These are phyloP conservation scores for Phataginus tricuspis DNA, from an alignment of 2,797 vertebrate genomes.

Conservation along the genomic window DNA sequence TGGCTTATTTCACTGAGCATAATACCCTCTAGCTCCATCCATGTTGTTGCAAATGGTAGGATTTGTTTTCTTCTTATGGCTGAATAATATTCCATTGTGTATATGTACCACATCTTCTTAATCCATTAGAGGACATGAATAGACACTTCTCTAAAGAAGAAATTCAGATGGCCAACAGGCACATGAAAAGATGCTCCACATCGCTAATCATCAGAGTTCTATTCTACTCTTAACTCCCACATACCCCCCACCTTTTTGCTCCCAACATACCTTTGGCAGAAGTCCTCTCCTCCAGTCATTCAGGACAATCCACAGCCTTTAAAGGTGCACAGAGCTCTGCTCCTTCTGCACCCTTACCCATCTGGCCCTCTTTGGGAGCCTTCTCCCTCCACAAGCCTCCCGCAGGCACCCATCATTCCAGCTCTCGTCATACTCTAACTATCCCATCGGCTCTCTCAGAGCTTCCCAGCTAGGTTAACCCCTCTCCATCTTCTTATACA, in stretches of 20 bases:
- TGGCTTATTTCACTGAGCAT: too few relatives aligned
- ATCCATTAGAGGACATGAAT: too few relatives aligned
- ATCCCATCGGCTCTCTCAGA: neutral
- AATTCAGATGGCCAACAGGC: too few relatives aligned
- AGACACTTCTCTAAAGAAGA: too few relatives aligned
- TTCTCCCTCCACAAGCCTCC: neutral
- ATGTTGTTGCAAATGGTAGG: too few relatives aligned
- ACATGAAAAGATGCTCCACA: too few relatives aligned
- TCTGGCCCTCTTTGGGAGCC: neutral
- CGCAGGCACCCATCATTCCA: too few relatives aligned
- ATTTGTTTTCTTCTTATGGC: too few relatives aligned
- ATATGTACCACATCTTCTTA: too few relatives aligned
- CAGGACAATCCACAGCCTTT: neutral
- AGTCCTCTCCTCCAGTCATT: neutral
- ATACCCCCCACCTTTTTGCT: rapidly evolving
- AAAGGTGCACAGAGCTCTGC: neutral
- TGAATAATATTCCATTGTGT: too few relatives aligned
- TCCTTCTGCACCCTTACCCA: neutral
- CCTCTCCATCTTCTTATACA: neutral
- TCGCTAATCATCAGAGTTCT: too few relatives aligned
- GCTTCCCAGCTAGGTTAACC: neutral
- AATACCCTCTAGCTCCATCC: too few relatives aligned
- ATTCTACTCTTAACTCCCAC: neutral
- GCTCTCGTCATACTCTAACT: neutral
- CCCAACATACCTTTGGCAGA: neutral